phyloP scores from a whole-genome alignment of 2,797 vertebrate genomes.

The Mareca strepera region DNA sequence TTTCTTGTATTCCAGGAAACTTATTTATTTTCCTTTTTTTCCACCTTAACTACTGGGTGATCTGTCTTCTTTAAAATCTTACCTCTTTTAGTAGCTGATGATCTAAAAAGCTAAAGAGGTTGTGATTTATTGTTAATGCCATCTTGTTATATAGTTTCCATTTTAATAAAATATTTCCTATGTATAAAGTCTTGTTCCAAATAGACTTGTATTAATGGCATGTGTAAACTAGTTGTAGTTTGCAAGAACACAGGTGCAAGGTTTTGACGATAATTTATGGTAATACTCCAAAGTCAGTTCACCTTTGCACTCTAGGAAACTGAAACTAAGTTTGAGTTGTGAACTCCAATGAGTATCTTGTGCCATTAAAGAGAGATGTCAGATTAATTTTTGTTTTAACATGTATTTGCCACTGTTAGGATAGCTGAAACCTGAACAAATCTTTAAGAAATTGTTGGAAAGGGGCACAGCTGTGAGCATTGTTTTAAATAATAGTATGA shows the following conservation, averaged over 20 bases:
- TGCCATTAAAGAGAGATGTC: not conserved
- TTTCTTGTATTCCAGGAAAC: not conserved
- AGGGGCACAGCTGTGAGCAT: not conserved
- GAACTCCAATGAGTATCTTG: not conserved
- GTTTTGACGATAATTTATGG: not conserved
- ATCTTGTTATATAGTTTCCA: not conserved
- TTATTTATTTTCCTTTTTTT: not conserved
- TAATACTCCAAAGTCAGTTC: not conserved
- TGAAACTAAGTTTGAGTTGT: not conserved
- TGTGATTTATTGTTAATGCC: not conserved
- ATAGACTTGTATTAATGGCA: not conserved
- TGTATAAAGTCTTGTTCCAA: not conserved
- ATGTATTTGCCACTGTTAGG: not conserved
- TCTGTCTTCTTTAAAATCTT: not conserved
- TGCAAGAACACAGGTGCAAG: not conserved
- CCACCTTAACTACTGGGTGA: not conserved
- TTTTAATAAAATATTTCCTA: not conserved
- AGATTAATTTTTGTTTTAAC: not conserved
- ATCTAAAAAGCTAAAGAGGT: not conserved
- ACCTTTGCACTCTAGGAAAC: not conserved
- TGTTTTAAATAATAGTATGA: constrained; percentile 3
- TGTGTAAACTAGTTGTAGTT: not conserved
- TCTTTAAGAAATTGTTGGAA: not conserved
- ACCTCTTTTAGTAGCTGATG: not conserved
- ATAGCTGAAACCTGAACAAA: not conserved